phyloP scores from a whole-genome alignment of 2,113 vertebrate genomes.

The Otis tarda region DNA sequence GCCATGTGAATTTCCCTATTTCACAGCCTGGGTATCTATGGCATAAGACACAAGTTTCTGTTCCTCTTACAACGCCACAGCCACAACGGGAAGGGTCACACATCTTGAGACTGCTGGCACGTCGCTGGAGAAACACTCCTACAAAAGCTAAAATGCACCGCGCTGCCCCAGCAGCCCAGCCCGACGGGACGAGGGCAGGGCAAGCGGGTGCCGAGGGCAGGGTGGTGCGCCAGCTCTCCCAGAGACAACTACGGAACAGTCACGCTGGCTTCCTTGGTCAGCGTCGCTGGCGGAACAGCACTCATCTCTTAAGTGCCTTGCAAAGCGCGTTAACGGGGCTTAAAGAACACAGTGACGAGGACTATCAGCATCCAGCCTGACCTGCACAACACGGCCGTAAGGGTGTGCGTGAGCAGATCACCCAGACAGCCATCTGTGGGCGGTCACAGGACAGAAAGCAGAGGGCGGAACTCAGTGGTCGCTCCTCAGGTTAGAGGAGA shows the following conservation, averaged over 20 bases:
- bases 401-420: background rate
- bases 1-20: background rate
- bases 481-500: background rate
- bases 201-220: background rate
- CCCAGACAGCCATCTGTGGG: background rate
- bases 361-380: background rate
- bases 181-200: accelerated
- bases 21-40: background rate
- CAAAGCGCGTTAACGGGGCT: background rate
- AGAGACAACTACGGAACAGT: accelerated
- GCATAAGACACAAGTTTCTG: background rate
- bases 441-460: accelerated
- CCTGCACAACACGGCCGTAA: background rate
- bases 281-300: background rate
- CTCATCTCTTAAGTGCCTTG: background rate
- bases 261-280: background rate
- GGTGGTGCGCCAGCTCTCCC: background rate
- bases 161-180: background rate
- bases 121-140: background rate
- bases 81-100: background rate
- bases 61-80: background rate
- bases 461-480: background rate
- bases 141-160: background rate
- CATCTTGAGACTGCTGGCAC: background rate
- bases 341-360: accelerated